Percentiles rank a stretch among this genome's conserved stretches.
Conservation (phyloP, 2,888 invertebrate genomes). For the Trichopria drosophilae region DNA sequence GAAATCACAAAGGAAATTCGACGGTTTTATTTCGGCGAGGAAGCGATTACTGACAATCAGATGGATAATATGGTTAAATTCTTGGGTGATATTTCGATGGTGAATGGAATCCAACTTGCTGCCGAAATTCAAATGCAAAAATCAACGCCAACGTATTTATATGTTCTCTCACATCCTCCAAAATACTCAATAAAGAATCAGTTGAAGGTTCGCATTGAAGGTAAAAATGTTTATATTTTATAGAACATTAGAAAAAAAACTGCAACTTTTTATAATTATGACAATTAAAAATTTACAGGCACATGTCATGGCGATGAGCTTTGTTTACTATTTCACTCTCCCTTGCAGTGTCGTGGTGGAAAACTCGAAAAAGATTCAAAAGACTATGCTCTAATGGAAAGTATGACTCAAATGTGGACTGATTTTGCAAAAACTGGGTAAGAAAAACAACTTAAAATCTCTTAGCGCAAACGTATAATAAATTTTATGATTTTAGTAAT, state of each 20-base stretch:
- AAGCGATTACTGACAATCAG: slow-evolving; percentile 45
- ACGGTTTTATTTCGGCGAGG: slow-evolving; percentile 60
- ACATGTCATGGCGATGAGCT: slow-evolving; percentile 67
- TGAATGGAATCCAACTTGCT: slow-evolving; percentile 58
- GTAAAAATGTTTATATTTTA: too few species aligned
- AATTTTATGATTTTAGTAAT: slow-evolving; percentile 37
- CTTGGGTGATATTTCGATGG: slow-evolving; percentile 61
- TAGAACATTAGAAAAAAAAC: too few species aligned
- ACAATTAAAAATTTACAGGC: too few species aligned
- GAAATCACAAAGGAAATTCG: slow-evolving; percentile 54
- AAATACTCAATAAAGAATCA: too few species aligned
- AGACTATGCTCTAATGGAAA: slow-evolving; percentile 37
- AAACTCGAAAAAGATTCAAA: slow-evolving; percentile 34
- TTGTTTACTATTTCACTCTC: slow-evolving; percentile 62
- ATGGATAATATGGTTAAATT: slow-evolving; percentile 61
- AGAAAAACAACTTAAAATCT: too few species aligned
- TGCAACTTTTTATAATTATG: too few species aligned
- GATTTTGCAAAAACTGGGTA: slow-evolving; percentile 48
- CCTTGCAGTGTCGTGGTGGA: slow-evolving; percentile 30
- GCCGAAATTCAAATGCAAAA: slow-evolving; percentile 56
- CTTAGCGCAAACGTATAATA: too few species aligned
- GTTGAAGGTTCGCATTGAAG: too few species aligned
- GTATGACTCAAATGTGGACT: slow-evolving; percentile 43
- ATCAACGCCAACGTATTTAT: slow-evolving; percentile 61
- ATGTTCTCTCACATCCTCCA: slow-evolving; percentile 63